Conservation (phyloP, 1,140 invertebrate species). For the Bombus superbus region DNA sequence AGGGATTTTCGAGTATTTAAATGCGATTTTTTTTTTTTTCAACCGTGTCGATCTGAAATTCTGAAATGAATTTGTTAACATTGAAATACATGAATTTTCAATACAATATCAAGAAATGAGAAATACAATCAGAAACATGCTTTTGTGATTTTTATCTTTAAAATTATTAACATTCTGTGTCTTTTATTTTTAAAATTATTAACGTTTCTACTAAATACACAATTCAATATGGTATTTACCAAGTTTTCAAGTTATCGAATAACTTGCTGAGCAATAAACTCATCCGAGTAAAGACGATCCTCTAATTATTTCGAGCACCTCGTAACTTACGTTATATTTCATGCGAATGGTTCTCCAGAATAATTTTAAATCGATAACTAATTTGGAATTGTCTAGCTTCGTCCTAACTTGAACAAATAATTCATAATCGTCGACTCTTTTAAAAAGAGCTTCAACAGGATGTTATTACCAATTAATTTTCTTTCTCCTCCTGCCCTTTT, state of each 20-base stretch:
- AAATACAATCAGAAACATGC: not conserved
- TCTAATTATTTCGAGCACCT: constrained; percentile 14
- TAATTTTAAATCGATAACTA: constrained; percentile 24
- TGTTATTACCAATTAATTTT: not conserved
- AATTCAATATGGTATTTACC: not conserved
- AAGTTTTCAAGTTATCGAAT: not conserved
- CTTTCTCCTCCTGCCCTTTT: not conserved
- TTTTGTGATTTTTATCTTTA: not conserved
- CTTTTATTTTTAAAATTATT: not conserved
- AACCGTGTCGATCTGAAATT: not conserved
- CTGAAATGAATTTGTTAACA: not conserved
- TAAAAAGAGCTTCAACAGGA: not conserved
- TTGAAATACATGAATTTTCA: not conserved
- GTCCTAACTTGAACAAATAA: not conserved
- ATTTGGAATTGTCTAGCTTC: not conserved
- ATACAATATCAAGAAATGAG: not conserved
- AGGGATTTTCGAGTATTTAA: not conserved
- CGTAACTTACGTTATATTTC: constrained; percentile 1
- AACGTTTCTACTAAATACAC: not conserved
- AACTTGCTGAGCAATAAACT: constrained; percentile 1
- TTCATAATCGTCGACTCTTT: not conserved
- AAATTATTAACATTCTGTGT: not conserved
- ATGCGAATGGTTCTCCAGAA: not conserved
- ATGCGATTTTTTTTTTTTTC: not conserved
- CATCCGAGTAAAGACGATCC: not conserved